Evolutionary conservation across 2,113 vertebrate genomes (phyloP), one percentile per base, ranked within the genome.

Genomic region (Calidris pygmaea): DNA sequence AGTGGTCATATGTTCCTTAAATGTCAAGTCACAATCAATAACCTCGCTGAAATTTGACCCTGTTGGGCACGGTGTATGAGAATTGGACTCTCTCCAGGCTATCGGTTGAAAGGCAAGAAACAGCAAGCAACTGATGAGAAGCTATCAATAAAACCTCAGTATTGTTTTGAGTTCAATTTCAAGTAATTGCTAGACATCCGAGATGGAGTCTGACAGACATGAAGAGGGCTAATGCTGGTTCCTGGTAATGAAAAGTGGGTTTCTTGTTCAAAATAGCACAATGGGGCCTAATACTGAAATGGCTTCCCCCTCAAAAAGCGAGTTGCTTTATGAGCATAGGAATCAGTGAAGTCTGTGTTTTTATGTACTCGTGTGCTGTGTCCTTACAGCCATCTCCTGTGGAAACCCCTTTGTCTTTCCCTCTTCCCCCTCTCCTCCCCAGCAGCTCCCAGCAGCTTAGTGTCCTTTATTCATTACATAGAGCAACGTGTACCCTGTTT

Each of bases 141-240:
- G 24, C 56, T 92, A 90, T 92, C 96, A 95, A 67, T 97, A 91
- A 97, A 95, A 59, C 68, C 93, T 67, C 41, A 7, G 22, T 74
- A 80, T 90, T 90, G 85, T 97, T 95, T 93, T 81, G 86, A 93
- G 84, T 92, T 96, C 83, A 93, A 73, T 94, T 85, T 96, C 75
- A 86, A 86, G 88, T 95, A 95, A 95, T 93, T 94, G 82, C 68
- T 93, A 89, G 91, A 87, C 76, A 87, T 83, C 75, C 81, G 74
- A 94, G 78, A 96, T 53, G 75, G 56, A 88, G 77, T 90, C 68
- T 90, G 89, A 92, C 70, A 96, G 78, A 97, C 47, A 34, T 72
- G 75, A 94, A 95, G 83, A 85, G 66, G 77, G 74, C 71, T 89
- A 88, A 75, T 89, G 56, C 48, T 77, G 48, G 90, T 45, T 71